Percentiles rank a stretch among this genome's conserved stretches.
Conservation (phyloP, 2,113 vertebrate genomes). For the Sciurus niger region DNA sequence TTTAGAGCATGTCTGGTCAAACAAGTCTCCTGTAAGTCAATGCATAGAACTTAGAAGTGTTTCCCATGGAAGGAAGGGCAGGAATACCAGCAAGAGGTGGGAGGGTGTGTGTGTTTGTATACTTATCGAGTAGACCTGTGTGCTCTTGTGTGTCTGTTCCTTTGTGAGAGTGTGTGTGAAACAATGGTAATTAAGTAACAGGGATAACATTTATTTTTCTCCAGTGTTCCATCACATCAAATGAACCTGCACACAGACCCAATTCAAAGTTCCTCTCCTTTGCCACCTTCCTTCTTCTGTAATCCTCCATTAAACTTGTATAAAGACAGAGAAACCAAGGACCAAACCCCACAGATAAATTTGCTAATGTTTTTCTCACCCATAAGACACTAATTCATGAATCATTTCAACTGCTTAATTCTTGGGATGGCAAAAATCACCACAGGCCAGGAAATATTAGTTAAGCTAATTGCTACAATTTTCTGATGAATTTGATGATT, state of each 20-base stretch:
- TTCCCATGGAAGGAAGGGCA: neutral
- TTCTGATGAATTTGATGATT: neutral
- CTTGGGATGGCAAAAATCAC: neutral
- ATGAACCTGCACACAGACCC: neutral
- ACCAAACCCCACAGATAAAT: neutral
- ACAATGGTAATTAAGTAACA: neutral
- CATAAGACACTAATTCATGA: neutral
- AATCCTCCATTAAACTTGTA: neutral
- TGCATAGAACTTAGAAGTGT: neutral
- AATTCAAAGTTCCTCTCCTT: neutral
- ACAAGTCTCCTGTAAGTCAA: neutral
- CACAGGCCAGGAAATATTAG: neutral
- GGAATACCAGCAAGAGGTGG: neutral
- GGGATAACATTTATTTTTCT: neutral
- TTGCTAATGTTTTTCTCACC: neutral
- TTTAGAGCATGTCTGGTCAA: neutral
- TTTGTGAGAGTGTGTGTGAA: neutral
- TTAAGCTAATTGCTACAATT: neutral
- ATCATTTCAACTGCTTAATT: neutral
- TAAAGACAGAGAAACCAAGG: neutral
- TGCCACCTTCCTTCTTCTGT: neutral
- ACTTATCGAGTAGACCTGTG: neutral
- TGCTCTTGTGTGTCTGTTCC: fast-evolving
- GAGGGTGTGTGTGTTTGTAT: neutral
- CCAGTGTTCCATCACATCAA: no score